phyloP scores from a whole-genome alignment of 1,140 invertebrate species.

The Radopholus similis region DNA sequence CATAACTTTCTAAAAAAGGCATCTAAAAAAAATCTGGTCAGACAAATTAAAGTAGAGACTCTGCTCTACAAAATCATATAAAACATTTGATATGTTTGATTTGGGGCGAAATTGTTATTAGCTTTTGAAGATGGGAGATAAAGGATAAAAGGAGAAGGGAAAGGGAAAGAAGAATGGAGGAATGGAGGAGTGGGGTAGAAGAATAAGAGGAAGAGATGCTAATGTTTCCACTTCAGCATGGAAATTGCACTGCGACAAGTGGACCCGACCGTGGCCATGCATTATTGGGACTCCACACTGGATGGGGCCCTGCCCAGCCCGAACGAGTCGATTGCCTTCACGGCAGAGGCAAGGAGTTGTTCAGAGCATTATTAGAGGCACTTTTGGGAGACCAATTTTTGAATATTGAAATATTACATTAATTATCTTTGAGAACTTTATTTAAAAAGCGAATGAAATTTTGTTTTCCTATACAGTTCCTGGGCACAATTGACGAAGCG shows the following conservation, averaged over 20 bases:
- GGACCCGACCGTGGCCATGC: constrained; percentile 38
- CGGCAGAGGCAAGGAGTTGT: constrained; percentile 18
- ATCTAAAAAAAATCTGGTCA: too few species aligned
- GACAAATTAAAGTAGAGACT: too few species aligned
- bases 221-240: constrained; percentile 32
- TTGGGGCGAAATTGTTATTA: too few species aligned
- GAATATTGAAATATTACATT: background rate
- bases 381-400: background rate
- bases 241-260: constrained; percentile 45
- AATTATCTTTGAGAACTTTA: too few species aligned
- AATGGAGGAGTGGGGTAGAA: constrained; percentile 20
- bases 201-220: constrained; percentile 48
- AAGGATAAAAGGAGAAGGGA: background rate
- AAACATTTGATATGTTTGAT: too few species aligned
- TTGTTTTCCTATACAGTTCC: constrained; percentile 24
- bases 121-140: background rate
- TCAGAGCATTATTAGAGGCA: background rate
- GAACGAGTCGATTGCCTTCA: constrained; percentile 59
- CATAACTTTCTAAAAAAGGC: too few species aligned
- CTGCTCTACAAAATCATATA: too few species aligned
- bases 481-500: constrained; percentile 53
- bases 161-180: too few species aligned
- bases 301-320: constrained; percentile 57
- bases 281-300: constrained; percentile 48
- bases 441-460: background rate